Evolutionary conservation across 2,888 invertebrate species (phyloP).

Genomic region (Mythimna vitellina): DNA sequence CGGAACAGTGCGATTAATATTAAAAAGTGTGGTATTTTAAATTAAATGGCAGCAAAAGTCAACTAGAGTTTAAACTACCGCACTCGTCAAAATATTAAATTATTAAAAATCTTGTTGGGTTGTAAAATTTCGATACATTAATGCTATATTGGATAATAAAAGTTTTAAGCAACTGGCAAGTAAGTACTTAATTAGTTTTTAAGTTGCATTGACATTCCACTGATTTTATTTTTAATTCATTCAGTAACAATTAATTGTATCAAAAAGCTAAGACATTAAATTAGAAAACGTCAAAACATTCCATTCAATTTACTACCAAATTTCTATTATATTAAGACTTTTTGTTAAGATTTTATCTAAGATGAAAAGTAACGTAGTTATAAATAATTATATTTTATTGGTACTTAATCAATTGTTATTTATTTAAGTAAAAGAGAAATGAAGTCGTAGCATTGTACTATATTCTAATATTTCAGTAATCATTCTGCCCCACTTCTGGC

Average conservation of each 20-base stretch:
- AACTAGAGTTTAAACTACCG: conserved; percentile 41
- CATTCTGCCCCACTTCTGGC: conserved; percentile 21
- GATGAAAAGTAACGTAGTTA: conserved; percentile 42
- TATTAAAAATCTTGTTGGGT: conserved; percentile 63
- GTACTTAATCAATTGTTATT: conserved; percentile 53
- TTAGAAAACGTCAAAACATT: conserved; percentile 53
- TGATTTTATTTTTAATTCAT: conserved; percentile 61
- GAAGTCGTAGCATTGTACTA: conserved; percentile 50
- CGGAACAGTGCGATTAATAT: conserved; percentile 52
- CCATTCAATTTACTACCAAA: conserved; percentile 48
- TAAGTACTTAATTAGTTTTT: conserved; percentile 70
- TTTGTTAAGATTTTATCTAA: conserved; percentile 38
- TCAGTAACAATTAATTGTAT: conserved; percentile 46
- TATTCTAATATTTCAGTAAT: conserved; percentile 32
- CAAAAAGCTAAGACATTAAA: conserved; percentile 34
- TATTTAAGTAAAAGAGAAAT: conserved; percentile 42
- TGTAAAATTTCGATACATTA: conserved; percentile 68
- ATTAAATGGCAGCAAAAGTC: conserved; percentile 26
- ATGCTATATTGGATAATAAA: conserved; percentile 66
- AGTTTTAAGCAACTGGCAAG: conserved; percentile 53
- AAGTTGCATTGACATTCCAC: conserved; percentile 72
- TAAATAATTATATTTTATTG: conserved; percentile 38
- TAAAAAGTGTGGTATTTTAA: conserved; percentile 46
- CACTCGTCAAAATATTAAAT: conserved; percentile 49
- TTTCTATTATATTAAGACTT: conserved; percentile 43